Evolutionary conservation across 2,888 invertebrate genomes (phyloP), one percentile per base, ranked within the genome.

Genomic region (Agelastica alni): DNA sequence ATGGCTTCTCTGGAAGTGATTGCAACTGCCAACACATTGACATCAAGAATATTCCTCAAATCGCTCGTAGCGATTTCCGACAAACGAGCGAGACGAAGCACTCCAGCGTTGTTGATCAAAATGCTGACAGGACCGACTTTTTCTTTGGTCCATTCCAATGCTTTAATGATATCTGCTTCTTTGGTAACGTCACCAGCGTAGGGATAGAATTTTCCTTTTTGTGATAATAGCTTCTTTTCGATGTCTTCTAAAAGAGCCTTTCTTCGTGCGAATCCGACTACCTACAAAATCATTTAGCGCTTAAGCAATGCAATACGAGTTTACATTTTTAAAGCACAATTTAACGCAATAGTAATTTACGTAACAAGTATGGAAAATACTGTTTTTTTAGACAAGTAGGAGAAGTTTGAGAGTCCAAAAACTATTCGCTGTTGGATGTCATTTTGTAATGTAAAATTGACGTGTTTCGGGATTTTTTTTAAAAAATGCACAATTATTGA

Each of bases 71-170:
- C 43, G 1, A 60, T 61, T 62, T 71, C 65, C 16, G 58, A 53
- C 13, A 74, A 55, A 18, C 51, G 53, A 6, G 60, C 64, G 0
- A 42, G 2, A 16, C 43, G 51, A 1, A 47, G 2, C 3, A 70
- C 3, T 5, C 74, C 77, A n/a, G 76, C 76, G 53, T 76, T 76
- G 53, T 77, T 77, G 3, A 77, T 65, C 14, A 77, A 61, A 22
- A 76, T 68, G 39, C 74, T 68, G 9, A 75, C 65, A 2, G 70
- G 66, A 3, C 73, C 75, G 0, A 76, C 58, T 42, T 69, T 73
- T 2, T 67, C 57, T 47, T 66, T 70, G 10, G 73, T 67, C 67
- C 70, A 70, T 12, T 70, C 53, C 39, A 78, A 75, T 2, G 67
- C 63, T 1, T 67, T 60, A 2, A 68, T 20, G 13, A 78, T 68